Evolutionary conservation across 2,113 vertebrate species (phyloP), one percentile per base, ranked within the genome.

Genomic region (Macaca nemestrina): DNA sequence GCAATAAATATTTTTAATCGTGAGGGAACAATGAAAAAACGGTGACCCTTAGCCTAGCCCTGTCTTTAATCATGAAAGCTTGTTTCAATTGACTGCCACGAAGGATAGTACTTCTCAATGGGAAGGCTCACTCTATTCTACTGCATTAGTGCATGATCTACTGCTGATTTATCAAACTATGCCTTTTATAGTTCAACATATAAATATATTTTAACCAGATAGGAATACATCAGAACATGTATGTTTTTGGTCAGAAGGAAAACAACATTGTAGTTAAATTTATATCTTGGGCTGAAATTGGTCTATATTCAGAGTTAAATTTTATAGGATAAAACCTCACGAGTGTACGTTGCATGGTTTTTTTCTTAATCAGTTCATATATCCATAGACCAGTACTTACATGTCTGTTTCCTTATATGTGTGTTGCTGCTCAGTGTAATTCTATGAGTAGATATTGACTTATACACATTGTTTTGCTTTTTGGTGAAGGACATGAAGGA

Each of bases 1-100:
- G 59, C 38, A 82, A 94, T 95, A 97, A 88, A 96, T 97, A 97
- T 82, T 94, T 98, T 97, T 96, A 96, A 96, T 97, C 45, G 73
- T 88, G 85, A 95, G 59, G 38, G 92, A 81, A 88, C 67, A 92
- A 90, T 85, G 92, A 90, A 81, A 92, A 93, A 92, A 52, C 57
- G 78, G 45, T 95, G 92, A 90, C 72, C 92, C 59, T 97, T 94
- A 81, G 25, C 67, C 45, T 73, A 48, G n/a, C 67, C 52, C 59
- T 75, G 40, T 45, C 89, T 97, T 93, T 94, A 84, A 90, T 97
- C 87, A 95, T 4, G 18, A 80, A 73, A 73, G 20, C 70, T 55
- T 83, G n/a, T 81, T 97, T 94, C 45, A 23, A 30, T 0, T 38
- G 86, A 81, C 11, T 18, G 9, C 0, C 2, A 72, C 0, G 3